These are phyloP conservation scores for Endomychus coccineus DNA, from an alignment of 2,888 invertebrate species.

Conservation along the genomic window DNA sequence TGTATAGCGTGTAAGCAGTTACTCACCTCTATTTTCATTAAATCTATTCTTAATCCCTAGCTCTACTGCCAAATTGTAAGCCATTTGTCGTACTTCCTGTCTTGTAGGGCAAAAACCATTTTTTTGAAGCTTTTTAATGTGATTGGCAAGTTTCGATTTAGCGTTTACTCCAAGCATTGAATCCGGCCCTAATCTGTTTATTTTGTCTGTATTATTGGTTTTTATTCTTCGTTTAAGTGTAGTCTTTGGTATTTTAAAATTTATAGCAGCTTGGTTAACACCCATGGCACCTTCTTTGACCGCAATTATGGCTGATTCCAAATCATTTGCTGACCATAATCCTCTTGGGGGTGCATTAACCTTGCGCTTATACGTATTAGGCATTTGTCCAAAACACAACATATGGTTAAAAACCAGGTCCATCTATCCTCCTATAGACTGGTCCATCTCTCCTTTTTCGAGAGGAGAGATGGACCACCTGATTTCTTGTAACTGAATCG, in stretches of 20 bases:
- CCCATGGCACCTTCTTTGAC: conserved; percentile 2
- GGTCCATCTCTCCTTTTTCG: too few species aligned
- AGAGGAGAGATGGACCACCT: too few species aligned
- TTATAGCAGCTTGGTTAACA: conserved; percentile 3
- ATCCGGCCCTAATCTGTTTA: conserved; percentile 12
- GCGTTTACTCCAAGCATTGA: conserved; percentile 10
- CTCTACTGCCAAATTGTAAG: conserved; percentile 15
- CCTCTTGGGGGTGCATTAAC: too few species aligned
- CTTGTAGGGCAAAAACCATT: conserved; percentile 18
- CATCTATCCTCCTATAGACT: too few species aligned
- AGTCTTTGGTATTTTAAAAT: not conserved
- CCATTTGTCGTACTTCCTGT: conserved; percentile 14
- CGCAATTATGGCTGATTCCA: conserved; percentile 1
- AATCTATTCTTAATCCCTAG: conserved; percentile 16
- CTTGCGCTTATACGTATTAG: too few species aligned
- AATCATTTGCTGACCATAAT: too few species aligned
- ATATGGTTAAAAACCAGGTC: too few species aligned
- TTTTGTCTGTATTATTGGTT: too few species aligned
- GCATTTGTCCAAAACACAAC: too few species aligned
- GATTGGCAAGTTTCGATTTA: conserved; percentile 10
- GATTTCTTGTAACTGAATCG: too few species aligned
- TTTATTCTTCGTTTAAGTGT: not conserved
- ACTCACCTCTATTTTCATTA: too few species aligned
- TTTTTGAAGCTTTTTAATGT: conserved; percentile 18
- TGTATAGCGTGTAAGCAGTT: too few species aligned